A percentile compares a stretch with the other conserved stretches of the same genome.
These are phyloP conservation scores for Agrochola litura DNA, from an alignment of 2,888 invertebrate genomes.

Conservation along the genomic window DNA sequence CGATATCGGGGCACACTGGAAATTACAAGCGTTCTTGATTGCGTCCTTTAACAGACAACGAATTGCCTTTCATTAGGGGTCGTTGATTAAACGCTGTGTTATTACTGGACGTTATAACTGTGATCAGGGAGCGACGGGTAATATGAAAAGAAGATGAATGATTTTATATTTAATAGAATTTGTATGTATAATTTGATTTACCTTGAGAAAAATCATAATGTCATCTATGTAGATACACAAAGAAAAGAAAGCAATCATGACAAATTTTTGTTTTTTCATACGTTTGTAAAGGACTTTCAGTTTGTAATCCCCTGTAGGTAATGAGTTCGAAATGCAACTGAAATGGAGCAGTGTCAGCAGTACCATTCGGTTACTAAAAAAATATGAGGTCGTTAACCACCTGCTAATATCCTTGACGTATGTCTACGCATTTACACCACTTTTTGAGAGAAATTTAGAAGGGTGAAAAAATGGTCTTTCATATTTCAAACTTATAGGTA, in stretches of 20 bases:
- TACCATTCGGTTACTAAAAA: background rate
- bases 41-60: constrained; percentile 79
- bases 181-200: background rate
- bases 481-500: background rate
- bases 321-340: background rate
- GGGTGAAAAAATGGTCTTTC: background rate
- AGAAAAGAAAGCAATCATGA: background rate
- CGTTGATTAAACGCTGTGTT: constrained; percentile 76
- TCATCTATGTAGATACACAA: background rate
- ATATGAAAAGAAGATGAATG: background rate
- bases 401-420: background rate
- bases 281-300: background rate
- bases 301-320: background rate
- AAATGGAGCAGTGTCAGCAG: background rate
- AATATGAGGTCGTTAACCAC: background rate
- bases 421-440: background rate
- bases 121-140: constrained; percentile 7
- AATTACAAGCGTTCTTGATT: constrained; percentile 81
- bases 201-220: background rate
- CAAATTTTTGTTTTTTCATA: background rate
- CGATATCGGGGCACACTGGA: constrained; percentile 64
- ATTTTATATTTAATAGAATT: background rate
- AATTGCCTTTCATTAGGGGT: constrained; percentile 80
- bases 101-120: constrained; percentile 60
- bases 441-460: background rate